Base-by-base conservation (phyloP, 1,140 invertebrate species). In the Stegodyphus dumicola region DNA sequence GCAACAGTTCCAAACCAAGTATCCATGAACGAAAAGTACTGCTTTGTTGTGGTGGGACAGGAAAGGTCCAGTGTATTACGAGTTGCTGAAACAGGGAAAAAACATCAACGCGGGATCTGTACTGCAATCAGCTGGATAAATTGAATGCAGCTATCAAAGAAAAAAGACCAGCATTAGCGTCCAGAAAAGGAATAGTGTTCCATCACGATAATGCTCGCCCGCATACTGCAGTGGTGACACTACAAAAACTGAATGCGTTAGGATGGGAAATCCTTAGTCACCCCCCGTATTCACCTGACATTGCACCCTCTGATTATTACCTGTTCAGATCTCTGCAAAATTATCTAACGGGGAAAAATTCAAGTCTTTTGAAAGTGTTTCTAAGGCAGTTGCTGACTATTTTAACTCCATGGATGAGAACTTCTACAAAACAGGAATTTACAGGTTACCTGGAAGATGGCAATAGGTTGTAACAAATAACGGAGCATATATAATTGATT, bases 281-380 rank as follows among this genome's bases (percentile, higher is more conserved):
- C 79, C 89, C 90, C 80, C 89, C 89, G 60, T 90, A 90, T 83
- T 87, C 76, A 71, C 89, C 89, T 33, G 89, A 91, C 83, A 83
- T 90, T 60, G 87, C 90, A n/a, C 89, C 90, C 48, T 88, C 87
- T 73, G 90, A 90, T 81, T 90, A 73, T 18, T 60, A 74, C 51
- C 4, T 83, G 52, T 83, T 83, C 69, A n/a, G 69, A 54, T 60
- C 18, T 48, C 54, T 83, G 53, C 51, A 71, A 74, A 83, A 83
- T 54, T 54, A 15, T 54, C 33, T 83, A 64, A 13, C 9, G 33
- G 65, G 6, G 51, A 73, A 73, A 73, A 73, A 9, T 60, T 56
- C 18, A 17, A 75, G 51, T 75, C 51, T 75, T 71, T 71, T 71
- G 6, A 71, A 71, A 71, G 69, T 71, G 69, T 71, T 71, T 67